phyloP scores from a whole-genome alignment of 2,797 vertebrate genomes.

The Lates japonicus region DNA sequence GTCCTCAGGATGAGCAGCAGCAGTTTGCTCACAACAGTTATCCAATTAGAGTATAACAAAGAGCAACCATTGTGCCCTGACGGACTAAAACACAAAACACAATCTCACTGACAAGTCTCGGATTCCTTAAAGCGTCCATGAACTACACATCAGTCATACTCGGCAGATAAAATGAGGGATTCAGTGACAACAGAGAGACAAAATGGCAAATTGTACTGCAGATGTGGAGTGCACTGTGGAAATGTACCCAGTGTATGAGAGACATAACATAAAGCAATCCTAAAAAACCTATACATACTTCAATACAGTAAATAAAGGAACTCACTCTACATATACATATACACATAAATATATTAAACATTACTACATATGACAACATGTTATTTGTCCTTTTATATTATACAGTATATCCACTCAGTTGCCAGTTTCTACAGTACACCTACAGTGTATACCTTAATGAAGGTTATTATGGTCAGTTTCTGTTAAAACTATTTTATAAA shows the following conservation, averaged over 20 bases:
- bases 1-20: slow-evolving; percentile 20
- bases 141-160: slow-evolving; percentile 1
- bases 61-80: not conserved
- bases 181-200: slow-evolving; percentile 3
- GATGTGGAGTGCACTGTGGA: not conserved
- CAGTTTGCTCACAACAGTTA: slow-evolving; percentile 45
- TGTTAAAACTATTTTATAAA: too few species aligned
- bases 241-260: not conserved
- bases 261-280: too few species aligned
- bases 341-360: too few species aligned
- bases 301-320: too few species aligned
- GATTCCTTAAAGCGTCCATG: not conserved
- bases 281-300: not conserved
- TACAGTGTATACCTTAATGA: too few species aligned
- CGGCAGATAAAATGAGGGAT: not conserved
- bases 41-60: slow-evolving; percentile 37
- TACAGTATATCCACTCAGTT: too few species aligned
- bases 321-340: too few species aligned
- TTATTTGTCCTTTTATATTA: not conserved
- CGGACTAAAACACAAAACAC: not conserved
- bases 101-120: not conserved
- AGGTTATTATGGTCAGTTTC: too few species aligned
- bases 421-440: too few species aligned
- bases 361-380: not conserved
- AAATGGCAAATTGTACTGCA: not conserved